Evolutionary conservation across 2,888 invertebrate genomes (phyloP).

Genomic region (Dryobota labecula): DNA sequence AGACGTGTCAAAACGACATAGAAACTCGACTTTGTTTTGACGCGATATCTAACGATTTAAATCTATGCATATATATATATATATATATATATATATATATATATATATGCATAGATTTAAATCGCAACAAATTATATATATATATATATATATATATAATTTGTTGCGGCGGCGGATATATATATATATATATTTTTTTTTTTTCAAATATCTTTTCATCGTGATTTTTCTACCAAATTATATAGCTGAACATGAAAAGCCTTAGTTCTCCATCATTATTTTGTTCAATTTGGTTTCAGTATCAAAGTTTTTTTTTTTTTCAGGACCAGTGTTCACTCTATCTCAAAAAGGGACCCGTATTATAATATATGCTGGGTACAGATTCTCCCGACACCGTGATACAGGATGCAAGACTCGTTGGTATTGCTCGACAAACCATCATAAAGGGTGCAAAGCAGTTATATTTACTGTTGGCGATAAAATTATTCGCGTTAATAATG

Average conservation of each 20-base stretch:
- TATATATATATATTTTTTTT: too few species aligned
- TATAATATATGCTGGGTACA: constrained; percentile 32
- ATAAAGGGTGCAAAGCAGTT: constrained; percentile 70
- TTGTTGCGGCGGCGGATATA: too few species aligned
- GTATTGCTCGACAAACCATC: constrained; percentile 72
- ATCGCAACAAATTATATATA: too few species aligned
- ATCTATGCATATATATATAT: too few species aligned
- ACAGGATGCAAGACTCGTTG: constrained; percentile 70
- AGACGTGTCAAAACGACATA: too few species aligned
- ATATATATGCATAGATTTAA: too few species aligned
- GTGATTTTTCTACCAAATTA: neutral
- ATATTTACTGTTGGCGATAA: constrained; percentile 63
- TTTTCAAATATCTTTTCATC: too few species aligned
- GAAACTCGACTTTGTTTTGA: too few species aligned
- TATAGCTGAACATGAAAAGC: neutral
- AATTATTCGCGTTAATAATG: constrained; percentile 59
- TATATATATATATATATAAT: too few species aligned
- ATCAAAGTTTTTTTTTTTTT: neutral
- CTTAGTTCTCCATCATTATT: neutral
- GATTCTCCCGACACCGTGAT: constrained; percentile 24
- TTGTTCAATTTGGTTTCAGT: neutral
- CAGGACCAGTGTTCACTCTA: neutral
- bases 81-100: too few species aligned
- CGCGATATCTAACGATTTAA: too few species aligned
- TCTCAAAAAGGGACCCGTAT: constrained; percentile 29